Evolutionary conservation across 2,113 vertebrate species (phyloP).

Genomic region (Ammodytes dubius): DNA sequence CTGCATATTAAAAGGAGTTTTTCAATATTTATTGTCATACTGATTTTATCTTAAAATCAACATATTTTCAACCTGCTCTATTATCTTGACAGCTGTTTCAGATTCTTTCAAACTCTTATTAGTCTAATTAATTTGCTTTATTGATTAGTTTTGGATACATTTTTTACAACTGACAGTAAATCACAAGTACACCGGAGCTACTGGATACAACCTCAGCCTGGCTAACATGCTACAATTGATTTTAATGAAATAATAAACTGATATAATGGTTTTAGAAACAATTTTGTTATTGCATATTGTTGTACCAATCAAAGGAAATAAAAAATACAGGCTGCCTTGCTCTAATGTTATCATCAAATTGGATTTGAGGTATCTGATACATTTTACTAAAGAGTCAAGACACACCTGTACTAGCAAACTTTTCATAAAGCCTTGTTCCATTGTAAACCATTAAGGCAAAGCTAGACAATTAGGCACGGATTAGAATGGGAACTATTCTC

Average conservation of each 20-base stretch:
- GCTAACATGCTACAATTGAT: not conserved
- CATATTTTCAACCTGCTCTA: not conserved
- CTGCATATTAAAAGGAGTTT: not conserved
- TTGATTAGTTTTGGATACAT: not conserved
- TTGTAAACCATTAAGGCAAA: not conserved
- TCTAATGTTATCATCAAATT: not conserved
- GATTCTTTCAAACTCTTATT: not conserved
- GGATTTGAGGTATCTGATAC: not conserved
- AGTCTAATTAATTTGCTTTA: not conserved
- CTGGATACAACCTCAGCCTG: not conserved
- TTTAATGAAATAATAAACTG: not conserved
- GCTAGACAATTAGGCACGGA: constrained; percentile 27
- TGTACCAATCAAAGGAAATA: not conserved
- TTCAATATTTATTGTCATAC: not conserved
- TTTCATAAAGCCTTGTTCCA: not conserved
- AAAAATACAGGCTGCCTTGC: too few species aligned
- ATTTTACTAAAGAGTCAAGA: not conserved
- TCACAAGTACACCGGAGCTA: not conserved
- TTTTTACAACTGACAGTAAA: not conserved
- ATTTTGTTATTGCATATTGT: not conserved
- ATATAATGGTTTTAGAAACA: not conserved
- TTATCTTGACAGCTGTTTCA: not conserved
- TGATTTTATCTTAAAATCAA: not conserved
- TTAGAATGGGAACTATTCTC: constrained; percentile 38
- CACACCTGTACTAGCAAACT: not conserved